Percentiles rank a stretch among this genome's conserved stretches.
Evolutionary conservation across 2,888 invertebrate genomes (phyloP).

Genomic region (Andricus curvator): DNA sequence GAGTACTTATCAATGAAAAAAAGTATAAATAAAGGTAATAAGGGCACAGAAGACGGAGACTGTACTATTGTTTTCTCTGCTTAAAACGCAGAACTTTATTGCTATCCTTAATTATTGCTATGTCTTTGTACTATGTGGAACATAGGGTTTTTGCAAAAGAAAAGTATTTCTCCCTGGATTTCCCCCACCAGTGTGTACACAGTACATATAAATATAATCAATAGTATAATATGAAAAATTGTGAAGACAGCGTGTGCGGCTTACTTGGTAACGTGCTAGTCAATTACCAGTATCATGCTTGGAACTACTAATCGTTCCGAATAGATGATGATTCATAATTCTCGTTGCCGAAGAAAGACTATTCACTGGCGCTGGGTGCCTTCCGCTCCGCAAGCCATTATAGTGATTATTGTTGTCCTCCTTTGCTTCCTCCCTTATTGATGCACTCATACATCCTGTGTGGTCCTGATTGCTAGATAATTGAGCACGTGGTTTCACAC

Average conservation of each 20-base stretch:
- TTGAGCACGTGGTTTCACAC: constrained; percentile 68
- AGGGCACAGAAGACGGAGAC: too few relatives aligned
- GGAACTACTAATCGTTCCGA: constrained; percentile 81
- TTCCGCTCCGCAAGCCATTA: constrained; percentile 77
- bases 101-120: constrained; percentile 51
- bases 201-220: constrained; percentile 46
- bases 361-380: constrained; percentile 81
- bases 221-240: constrained; percentile 56
- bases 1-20: not conserved
- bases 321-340: constrained; percentile 87
- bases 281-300: constrained; percentile 76
- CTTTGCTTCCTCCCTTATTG: constrained; percentile 58
- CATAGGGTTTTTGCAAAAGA: constrained; percentile 34
- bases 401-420: constrained; percentile 75
- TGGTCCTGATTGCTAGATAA: constrained; percentile 69
- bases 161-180: constrained; percentile 37
- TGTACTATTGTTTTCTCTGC: constrained; percentile 51
- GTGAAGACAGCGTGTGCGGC: constrained; percentile 61
- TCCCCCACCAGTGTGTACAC: constrained; percentile 42
- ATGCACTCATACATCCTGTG: constrained; percentile 52
- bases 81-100: constrained; percentile 60
- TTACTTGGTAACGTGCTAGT: constrained; percentile 62
- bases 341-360: constrained; percentile 86
- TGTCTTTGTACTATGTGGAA: constrained; percentile 50
- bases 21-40: too few relatives aligned